Evolutionary conservation across 2,888 invertebrate species (phyloP), one percentile per base, ranked within the genome.

Genomic region (Luffia ferchaultella): DNA sequence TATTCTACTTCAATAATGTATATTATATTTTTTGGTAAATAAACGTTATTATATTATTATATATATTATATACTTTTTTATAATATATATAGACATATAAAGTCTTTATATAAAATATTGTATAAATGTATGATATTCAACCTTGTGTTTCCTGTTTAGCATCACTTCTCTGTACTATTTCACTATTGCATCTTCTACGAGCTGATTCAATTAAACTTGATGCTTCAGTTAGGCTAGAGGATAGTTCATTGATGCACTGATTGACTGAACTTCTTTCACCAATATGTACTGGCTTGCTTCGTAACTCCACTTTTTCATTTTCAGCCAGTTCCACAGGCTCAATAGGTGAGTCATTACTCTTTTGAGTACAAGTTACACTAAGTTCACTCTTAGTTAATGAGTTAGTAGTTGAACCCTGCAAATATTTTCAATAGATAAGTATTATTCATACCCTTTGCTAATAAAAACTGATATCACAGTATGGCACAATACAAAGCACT

Each of bases 191-290:
- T 53, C 85, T 71, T 60, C 84, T 78, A 48, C 76, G 62, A 18
- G 73, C 70, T 52, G 71, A 76, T 53, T 80, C 83, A 1, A 71
- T 76, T 47, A 83, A 62, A 57, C 83, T 86, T n/a, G 85, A 78
- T 42, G 90, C 12, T 30, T 30, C 30, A 1, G 72, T 76, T 46
- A 84, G 62, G 57, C 83, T 86, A n/a, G 85, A 78, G 42, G 90
- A 90, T 57, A 92, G 73, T 67, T 92, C 91, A 61, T 87, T 90
- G 59, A 91, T 89, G 67, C 91, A 91, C 71, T 91, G 90, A 62
- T 88, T 87, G 9, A 88, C 84, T 1, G 83, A 84, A 58, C 74
- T 84, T 50, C 83, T 67, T 55, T 85, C 84, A 1, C 72, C 79
- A 19, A 73, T 58, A 45, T 66, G 67, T 20, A 67, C 64, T 1